Evolutionary conservation across 2,888 invertebrate genomes (phyloP).

Genomic region (Nephrotoma flavescens): DNA sequence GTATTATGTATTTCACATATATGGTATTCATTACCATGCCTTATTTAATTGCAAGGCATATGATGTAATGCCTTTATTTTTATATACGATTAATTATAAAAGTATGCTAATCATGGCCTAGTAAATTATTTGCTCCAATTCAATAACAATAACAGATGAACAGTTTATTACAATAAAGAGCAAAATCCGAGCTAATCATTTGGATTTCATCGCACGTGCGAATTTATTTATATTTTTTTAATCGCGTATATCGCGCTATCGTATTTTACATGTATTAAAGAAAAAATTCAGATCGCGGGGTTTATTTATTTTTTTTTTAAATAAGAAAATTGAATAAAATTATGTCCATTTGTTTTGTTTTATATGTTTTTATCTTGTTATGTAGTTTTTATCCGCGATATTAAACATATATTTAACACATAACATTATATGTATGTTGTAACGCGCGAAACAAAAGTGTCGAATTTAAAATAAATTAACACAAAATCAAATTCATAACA

Average conservation of each 20-base stretch:
- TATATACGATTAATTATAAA: too few relatives aligned
- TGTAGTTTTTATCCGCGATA: not conserved
- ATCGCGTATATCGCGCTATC: not conserved
- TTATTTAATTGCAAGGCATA: too few relatives aligned
- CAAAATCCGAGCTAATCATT: not conserved
- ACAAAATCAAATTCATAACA: conserved; percentile 3
- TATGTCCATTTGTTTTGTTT: not conserved
- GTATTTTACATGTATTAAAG: not conserved
- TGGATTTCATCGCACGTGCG: not conserved
- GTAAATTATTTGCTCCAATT: not conserved
- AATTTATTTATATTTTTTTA: not conserved
- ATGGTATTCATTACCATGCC: too few relatives aligned
- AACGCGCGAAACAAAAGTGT: conserved; percentile 2
- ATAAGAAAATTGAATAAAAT: not conserved
- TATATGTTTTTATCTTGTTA: not conserved
- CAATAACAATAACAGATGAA: not conserved
- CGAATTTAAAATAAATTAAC: conserved; percentile 4
- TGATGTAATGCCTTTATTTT: too few relatives aligned
- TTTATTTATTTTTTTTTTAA: not conserved
- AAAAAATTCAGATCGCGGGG: not conserved
- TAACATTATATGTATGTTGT: not conserved
- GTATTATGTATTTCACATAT: too few relatives aligned
- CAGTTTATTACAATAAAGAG: not conserved
- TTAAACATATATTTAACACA: not conserved
- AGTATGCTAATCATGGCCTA: not conserved